Base-by-base conservation (phyloP, 2,888 invertebrate species). In the Chaitophorus viminalis region DNA sequence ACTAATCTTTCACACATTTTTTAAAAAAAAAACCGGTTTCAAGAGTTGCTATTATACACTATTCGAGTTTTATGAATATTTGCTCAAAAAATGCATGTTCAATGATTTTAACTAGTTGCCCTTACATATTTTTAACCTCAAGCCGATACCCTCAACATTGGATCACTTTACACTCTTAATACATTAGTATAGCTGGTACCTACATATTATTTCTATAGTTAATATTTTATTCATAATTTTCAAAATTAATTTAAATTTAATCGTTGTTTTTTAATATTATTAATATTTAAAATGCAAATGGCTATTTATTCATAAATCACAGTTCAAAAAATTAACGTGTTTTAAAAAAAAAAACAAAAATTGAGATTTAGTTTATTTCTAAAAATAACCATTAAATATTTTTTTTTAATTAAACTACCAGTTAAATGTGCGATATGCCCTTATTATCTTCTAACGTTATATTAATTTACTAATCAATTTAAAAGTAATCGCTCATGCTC, bases 31-130 rank as follows among this genome's bases (percentile, higher is more conserved):
- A 81, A 70, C 81, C 68, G 46, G 81, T 81, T 81, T 31, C 25
- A 65, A 65, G 17, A 79, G 9, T 36, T 79, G 6, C 54, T 39
- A 8, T 29, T 36, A 36, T 36, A 60, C 60, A 68, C 68, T 65
- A 65, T 65, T 36, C n/a, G n/a, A 36, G 65, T 79, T 81, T 68
- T 29, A 18, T 31, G 25, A 68, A 81, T 31, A 68, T 81, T 65
- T 81, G 5, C n/a, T 29, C 1, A 4, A 68, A 79, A 36, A 60
- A 9, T 36, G 54, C 21, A 39, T 18, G 36, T 79, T 39, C 33
- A n/a, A 78, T 78, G 78, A 60, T n/a, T 36, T 79, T 36, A 36
- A 65, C 60, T 60, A 78, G 78, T 78, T 77, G 8, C 60, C 18
- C 17, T 79, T 65, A 79, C 36, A 18, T 68, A 21, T 60, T 0